Conservation (phyloP, 1,140 invertebrate species). For the Cydia pomonella region DNA sequence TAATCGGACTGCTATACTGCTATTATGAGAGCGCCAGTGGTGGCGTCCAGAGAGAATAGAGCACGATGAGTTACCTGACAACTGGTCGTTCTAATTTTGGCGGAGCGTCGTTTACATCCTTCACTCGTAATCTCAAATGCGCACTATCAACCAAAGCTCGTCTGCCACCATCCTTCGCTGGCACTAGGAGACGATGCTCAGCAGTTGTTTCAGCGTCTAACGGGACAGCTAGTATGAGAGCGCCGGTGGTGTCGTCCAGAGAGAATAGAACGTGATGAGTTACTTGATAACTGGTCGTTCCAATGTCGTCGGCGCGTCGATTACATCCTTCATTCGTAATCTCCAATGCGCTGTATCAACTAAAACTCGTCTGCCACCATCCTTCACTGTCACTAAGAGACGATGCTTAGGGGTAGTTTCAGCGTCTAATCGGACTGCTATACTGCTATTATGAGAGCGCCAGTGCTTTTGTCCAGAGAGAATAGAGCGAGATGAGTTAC, state of each 20-base stretch:
- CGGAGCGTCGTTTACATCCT: slow-evolving; percentile 79
- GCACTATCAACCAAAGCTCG: slow-evolving; percentile 68
- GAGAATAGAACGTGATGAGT: neutral
- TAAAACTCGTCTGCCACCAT: slow-evolving; percentile 89
- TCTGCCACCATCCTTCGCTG: slow-evolving; percentile 86
- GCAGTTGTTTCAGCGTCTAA: slow-evolving; percentile 84
- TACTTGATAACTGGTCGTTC: slow-evolving; percentile 80
- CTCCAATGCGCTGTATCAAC: slow-evolving; percentile 83
- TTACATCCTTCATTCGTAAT: neutral
- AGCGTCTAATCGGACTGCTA: slow-evolving; percentile 90
- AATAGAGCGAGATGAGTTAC: slow-evolving; percentile 52
- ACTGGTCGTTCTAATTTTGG: slow-evolving; percentile 87
- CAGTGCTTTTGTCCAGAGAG: slow-evolving; percentile 86
- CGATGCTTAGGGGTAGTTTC: slow-evolving; percentile 81
- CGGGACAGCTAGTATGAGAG: slow-evolving; percentile 86
- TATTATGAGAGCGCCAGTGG: slow-evolving; percentile 89
- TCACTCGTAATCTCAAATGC: neutral
- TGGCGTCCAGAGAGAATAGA: slow-evolving; percentile 82
- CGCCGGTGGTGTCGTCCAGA: too few relatives aligned
- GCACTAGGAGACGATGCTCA: neutral
- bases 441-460: slow-evolving; percentile 88
- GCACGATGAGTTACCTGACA: slow-evolving; percentile 75
- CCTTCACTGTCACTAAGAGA: slow-evolving; percentile 90
- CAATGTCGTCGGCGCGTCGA: slow-evolving; percentile 88
- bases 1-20: slow-evolving; percentile 87